Base-by-base conservation (phyloP, 2,797 vertebrate genomes). In the Molossus molossus region DNA sequence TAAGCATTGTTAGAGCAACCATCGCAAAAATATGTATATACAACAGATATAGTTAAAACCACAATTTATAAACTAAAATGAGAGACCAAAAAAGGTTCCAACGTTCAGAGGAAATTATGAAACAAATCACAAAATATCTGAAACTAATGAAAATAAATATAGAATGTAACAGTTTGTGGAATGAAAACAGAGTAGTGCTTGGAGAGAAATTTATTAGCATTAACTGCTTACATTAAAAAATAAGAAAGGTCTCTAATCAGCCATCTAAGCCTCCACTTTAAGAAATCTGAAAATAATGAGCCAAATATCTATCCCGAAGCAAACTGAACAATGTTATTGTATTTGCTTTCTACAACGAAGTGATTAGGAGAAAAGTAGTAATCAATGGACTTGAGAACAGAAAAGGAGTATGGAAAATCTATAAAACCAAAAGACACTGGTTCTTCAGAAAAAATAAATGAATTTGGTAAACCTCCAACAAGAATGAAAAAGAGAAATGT, bases 271-370 rank as follows among this genome's bases (percentile, higher is more conserved):
- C 23, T 75, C 5, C 23, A 64, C 20, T 69, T 77, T 69, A 58
- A 87, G 33, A 86, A 86, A 94, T 70, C 53, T 40, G 58, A 75
- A 85, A 83, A 53, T 75, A 87, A 89, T 20, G 5, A 97, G 48
- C 12, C 12, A 87, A 70, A 83, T 37, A 23, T 7, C 33, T 53
- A 17, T 6, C 33, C 5, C 9, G 1, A 40, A 64, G 21, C 9
- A 83, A 94, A 69, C 5, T 89, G 2, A 87, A 25, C 10, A 29
- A 12, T 23, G 4, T 29, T 75, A 25, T n/a, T 73, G 9, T 37
- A 37, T 64, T 87, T 91, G 29, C 75, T 94, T 95, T 48, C 62
- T 25, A 37, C 53, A 55, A 70, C 50, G 27, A 80, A 75, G 69
- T 40, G 82, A 77, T 75, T 94, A 93, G 53, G 69, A 73, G 76